phyloP scores from a whole-genome alignment of 2,797 vertebrate genomes.

The Sorex maritimensis region DNA sequence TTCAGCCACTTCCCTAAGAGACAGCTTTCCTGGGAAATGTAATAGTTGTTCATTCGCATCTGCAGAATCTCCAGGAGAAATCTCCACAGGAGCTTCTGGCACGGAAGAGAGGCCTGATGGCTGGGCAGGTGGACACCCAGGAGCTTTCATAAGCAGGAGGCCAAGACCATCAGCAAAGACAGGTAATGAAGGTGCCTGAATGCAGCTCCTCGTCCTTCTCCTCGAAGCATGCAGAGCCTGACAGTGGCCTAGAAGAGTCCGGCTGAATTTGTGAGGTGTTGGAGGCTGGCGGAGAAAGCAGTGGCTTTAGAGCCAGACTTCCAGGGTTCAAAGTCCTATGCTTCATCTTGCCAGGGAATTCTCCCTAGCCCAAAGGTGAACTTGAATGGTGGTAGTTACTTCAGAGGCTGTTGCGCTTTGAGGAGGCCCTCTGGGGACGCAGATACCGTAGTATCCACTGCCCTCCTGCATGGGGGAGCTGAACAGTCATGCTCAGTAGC shows the following conservation, averaged over 20 bases:
- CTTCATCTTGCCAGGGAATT: background rate
- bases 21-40: constrained; percentile 19
- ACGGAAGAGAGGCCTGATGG: background rate
- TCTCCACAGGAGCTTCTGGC: background rate
- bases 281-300: background rate
- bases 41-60: constrained; percentile 59
- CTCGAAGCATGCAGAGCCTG: background rate
- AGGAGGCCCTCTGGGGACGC: background rate
- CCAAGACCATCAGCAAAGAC: background rate
- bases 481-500: background rate
- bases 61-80: constrained; percentile 28
- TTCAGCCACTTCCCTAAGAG: constrained; percentile 47
- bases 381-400: background rate
- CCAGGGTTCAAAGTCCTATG: background rate
- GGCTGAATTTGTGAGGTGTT: background rate
- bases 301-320: background rate
- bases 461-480: background rate
- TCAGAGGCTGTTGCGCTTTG: background rate
- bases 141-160: background rate
- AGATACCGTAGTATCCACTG: too few relatives aligned
- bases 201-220: background rate
- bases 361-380: background rate
- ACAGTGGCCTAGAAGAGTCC: background rate
- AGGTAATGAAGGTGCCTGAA: background rate
- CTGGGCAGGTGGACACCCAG: background rate